Evolutionary conservation across 2,888 invertebrate species (phyloP), one percentile per base, ranked within the genome.

Genomic region (Teleiodes luculella): DNA sequence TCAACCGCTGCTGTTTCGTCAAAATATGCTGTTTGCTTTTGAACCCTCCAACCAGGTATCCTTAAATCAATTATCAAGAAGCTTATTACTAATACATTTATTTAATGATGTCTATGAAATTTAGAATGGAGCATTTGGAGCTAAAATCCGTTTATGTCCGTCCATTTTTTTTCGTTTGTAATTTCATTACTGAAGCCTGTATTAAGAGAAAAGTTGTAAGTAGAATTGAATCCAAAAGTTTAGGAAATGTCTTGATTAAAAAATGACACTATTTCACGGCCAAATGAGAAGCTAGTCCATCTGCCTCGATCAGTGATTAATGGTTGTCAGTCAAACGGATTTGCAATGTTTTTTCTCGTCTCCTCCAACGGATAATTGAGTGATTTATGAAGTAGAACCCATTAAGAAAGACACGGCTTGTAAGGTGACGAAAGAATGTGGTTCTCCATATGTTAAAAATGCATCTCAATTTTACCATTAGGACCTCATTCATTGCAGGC

Each of bases 371-470:
- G 65, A 70, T 84, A 85, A 88, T 85, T 84, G 78, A 83, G 80
- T 89, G 87, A 89, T 89, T 88, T 78, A 89, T 88, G 83, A 71
- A 82, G 68, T 73, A 50, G 52, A 60, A 67, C 74, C 77, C 81
- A 83, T 86, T 85, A 80, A 64, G 68, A 69, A 74, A 73, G 86
- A 81, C 86, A 84, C 77, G 83, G 79, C 78, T 80, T 73, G 70
- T 70, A 64, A 79, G 64, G 80, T 77, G 87, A 70, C 66, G 86
- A 88, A 76, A 80, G 86, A 85, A 71, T 64, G 65, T 66, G 63
- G 64, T 64, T 61, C 58, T 64, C 66, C 81, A 83, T 66, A 69
- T 83, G 83, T 70, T 70, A 57, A 28, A 2, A 4, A 4, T 24
- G 24, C 24, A 24, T 24, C 28, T 28, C 58, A 62, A 67, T 67